Evolutionary conservation across 2,113 vertebrate species (phyloP).

Genomic region (Platycercus adscitus): DNA sequence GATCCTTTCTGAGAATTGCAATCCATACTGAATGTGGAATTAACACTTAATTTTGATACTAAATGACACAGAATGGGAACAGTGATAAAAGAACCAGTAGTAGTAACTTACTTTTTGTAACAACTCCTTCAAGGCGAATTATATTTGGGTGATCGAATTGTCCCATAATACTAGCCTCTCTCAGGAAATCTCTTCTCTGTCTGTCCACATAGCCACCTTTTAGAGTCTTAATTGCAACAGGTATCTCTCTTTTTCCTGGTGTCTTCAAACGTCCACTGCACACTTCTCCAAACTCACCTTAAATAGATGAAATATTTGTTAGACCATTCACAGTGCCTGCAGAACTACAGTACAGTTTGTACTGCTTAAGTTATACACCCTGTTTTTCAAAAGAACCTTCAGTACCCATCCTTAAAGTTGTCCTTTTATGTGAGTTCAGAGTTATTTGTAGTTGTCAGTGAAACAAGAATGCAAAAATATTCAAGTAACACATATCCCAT

Average conservation of each 20-base stretch:
- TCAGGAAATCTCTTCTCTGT: constrained; percentile 92
- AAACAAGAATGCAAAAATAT: not conserved
- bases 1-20: not conserved
- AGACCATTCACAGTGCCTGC: not conserved
- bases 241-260: constrained; percentile 93
- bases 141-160: constrained; percentile 96
- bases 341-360: not conserved
- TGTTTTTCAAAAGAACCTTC: not conserved
- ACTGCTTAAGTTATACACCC: not conserved
- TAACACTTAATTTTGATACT: not conserved
- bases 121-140: constrained; percentile 92
- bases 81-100: not conserved
- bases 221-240: constrained; percentile 94
- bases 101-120: constrained; percentile 92
- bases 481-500: not conserved
- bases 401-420: not conserved
- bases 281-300: constrained; percentile 96
- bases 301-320: constrained; percentile 10
- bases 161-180: constrained; percentile 96
- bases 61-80: not conserved
- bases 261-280: constrained; percentile 93
- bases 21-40: not conserved
- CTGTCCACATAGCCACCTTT: constrained; percentile 92
- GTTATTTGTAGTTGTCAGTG: not conserved
- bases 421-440: not conserved